Percentiles rank a stretch among this genome's conserved stretches.
Evolutionary conservation across 1,140 invertebrate species (phyloP).

Genomic region (Drosophila pallidifrons): DNA sequence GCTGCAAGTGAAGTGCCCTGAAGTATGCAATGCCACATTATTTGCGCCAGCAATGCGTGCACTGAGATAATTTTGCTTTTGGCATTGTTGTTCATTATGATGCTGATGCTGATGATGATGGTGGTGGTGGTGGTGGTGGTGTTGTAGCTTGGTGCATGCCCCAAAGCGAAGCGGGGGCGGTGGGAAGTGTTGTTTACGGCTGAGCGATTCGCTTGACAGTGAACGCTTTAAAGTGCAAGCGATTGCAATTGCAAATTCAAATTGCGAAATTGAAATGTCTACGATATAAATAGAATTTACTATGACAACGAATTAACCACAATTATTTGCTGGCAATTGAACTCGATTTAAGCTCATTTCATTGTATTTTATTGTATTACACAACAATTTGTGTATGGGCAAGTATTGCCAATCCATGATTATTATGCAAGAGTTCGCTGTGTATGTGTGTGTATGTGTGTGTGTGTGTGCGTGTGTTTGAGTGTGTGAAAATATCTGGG

Average conservation of each 20-base stretch:
- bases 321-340: constrained; percentile 46
- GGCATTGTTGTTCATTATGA: constrained; percentile 1
- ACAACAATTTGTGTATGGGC: constrained; percentile 26
- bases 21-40: constrained; percentile 44
- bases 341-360: constrained; percentile 44
- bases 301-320: constrained; percentile 33
- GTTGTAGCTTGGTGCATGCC: background rate
- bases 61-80: constrained; percentile 7
- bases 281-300: constrained; percentile 19
- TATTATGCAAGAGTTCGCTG: background rate
- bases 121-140: no score
- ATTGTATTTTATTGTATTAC: constrained; percentile 40
- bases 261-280: background rate
- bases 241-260: background rate
- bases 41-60: constrained; percentile 6
- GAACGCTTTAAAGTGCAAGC: background rate
- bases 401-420: constrained; percentile 13
- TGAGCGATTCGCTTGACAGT: background rate
- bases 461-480: constrained; percentile 21
- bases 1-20: constrained; percentile 42
- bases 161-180: background rate
- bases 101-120: background rate
- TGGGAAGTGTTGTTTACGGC: constrained; percentile 3
- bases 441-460: constrained; percentile 18
- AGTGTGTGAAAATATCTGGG: background rate